Conservation (phyloP, 1,140 invertebrate genomes). For the Drosophila ambigua region DNA sequence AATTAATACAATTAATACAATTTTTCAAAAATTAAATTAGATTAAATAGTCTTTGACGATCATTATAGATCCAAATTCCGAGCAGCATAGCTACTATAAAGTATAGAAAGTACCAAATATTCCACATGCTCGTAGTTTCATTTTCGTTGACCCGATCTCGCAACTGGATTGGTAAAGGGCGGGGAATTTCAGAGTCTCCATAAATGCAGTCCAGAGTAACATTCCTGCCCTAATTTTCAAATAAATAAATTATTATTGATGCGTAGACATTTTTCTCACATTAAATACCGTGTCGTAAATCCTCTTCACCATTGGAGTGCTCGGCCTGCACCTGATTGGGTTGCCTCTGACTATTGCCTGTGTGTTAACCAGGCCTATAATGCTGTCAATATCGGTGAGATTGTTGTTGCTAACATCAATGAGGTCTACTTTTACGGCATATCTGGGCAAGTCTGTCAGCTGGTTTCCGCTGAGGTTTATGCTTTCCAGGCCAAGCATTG, state of each 20-base stretch:
- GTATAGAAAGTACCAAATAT: neutral
- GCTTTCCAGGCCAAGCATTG: neutral
- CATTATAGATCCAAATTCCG: too few relatives aligned
- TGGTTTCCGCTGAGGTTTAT: constrained; percentile 9
- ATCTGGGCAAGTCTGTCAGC: neutral
- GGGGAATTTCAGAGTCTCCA: neutral
- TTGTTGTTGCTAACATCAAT: constrained; percentile 18
- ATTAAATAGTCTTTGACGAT: too few relatives aligned
- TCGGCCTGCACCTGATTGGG: neutral
- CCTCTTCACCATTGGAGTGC: neutral
- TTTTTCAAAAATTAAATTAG: too few relatives aligned
- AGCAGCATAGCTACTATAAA: neutral
- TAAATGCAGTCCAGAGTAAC: constrained; percentile 6
- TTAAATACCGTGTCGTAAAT: too few relatives aligned
- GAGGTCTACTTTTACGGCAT: neutral
- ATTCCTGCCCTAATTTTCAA: neutral
- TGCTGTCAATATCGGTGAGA: constrained; percentile 15
- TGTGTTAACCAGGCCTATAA: neutral
- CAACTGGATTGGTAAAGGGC: constrained; percentile 2
- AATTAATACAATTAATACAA: too few relatives aligned
- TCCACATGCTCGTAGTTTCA: neutral
- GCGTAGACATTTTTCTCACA: too few relatives aligned
- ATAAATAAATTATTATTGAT: too few relatives aligned
- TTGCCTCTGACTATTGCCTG: neutral
- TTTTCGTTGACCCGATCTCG: neutral